Evolutionary conservation across 2,797 vertebrate genomes (phyloP).

Genomic region (Nasua narica): DNA sequence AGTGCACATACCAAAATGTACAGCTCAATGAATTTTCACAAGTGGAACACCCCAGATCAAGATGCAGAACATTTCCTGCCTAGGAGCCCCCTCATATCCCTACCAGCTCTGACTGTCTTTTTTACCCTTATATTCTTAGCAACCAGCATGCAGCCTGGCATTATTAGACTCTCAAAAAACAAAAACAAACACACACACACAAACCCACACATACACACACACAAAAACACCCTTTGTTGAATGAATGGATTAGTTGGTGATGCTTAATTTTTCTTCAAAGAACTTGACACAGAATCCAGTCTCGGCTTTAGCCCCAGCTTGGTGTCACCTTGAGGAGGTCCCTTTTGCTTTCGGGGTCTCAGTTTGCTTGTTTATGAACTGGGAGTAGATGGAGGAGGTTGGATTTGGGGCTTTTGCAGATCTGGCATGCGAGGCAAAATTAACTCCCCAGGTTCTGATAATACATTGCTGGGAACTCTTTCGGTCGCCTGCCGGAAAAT

Average conservation of each 20-base stretch:
- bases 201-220: no score
- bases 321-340: background rate
- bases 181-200: background rate
- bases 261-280: background rate
- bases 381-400: background rate
- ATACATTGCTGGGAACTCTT: background rate
- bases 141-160: background rate
- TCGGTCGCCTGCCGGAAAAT: background rate
- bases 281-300: background rate
- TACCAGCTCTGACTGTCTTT: background rate
- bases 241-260: background rate
- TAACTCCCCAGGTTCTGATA: background rate
- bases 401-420: constrained; percentile 29
- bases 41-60: background rate
- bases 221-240: background rate
- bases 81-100: background rate
- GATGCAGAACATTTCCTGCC: background rate
- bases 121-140: background rate
- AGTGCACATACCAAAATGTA: background rate
- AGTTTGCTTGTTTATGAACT: constrained; percentile 5
- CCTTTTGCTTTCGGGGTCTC: constrained; percentile 25
- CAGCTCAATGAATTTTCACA: constrained; percentile 5
- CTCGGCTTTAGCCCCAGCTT: background rate
- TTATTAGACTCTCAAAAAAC: background rate
- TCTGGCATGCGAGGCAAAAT: background rate